phyloP scores from a whole-genome alignment of 2,888 invertebrate species.

The Drosophila algonquin region DNA sequence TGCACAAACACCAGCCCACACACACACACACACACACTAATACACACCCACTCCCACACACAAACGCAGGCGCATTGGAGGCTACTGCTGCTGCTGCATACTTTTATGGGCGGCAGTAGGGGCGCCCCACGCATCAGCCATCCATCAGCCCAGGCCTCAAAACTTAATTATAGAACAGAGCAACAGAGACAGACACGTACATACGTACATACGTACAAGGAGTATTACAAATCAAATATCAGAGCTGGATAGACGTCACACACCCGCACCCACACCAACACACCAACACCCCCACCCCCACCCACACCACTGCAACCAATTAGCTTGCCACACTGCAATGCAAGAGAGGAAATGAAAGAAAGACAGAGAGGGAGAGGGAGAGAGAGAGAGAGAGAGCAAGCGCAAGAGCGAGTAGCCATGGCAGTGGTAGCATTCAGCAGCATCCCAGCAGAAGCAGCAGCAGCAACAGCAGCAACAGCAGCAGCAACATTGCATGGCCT shows the following conservation, averaged over 20 bases:
- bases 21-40: constrained; percentile 9
- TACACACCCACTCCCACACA: constrained; percentile 1
- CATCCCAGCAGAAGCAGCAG: background rate
- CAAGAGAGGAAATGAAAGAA: constrained; percentile 16
- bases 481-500: background rate
- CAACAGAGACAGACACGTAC: constrained; percentile 6
- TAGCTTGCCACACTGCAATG: constrained; percentile 38
- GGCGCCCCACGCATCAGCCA: background rate
- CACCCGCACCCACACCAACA: background rate
- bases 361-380: constrained; percentile 17
- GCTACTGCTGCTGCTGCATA: constrained; percentile 53
- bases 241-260: constrained; percentile 31
- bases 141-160: constrained; percentile 25
- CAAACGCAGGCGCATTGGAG: constrained; percentile 55
- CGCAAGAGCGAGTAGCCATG: constrained; percentile 3
- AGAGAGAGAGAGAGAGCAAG: constrained; percentile 18
- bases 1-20: constrained; percentile 7
- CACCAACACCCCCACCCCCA: background rate
- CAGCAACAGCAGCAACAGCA: background rate
- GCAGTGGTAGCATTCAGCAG: constrained; percentile 14
- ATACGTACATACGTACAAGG: constrained; percentile 9
- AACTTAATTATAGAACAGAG: constrained; percentile 69
- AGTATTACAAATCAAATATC: constrained; percentile 69
- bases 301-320: constrained; percentile 48
- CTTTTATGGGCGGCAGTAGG: constrained; percentile 53